Conservation (phyloP, 1,140 invertebrate species). For the Tetramorium alpestre region DNA sequence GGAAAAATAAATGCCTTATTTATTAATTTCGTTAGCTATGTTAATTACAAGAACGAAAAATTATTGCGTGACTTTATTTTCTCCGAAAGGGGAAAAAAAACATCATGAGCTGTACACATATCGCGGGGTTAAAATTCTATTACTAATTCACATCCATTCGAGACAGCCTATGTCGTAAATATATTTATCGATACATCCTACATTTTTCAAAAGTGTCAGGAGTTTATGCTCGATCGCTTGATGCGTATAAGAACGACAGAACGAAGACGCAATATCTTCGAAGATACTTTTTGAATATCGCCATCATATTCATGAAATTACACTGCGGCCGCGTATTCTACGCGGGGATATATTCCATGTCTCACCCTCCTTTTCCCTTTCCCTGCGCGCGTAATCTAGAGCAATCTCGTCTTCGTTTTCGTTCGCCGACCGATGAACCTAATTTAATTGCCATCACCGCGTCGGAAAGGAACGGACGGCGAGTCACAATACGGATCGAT, state of each 20-base stretch:
- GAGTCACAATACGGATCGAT: constrained; percentile 34
- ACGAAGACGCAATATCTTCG: background rate
- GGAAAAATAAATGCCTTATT: background rate
- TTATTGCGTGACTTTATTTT: background rate
- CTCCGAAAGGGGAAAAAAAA: background rate
- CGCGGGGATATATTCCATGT: background rate
- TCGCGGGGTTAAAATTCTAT: background rate
- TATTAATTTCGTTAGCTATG: background rate
- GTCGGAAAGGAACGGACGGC: background rate
- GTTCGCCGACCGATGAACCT: background rate
- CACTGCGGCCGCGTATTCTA: background rate
- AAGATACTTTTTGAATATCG: background rate
- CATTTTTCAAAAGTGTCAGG: background rate
- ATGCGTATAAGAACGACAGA: too few relatives aligned
- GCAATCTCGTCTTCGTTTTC: constrained; percentile 7
- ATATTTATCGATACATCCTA: background rate
- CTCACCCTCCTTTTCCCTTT: background rate
- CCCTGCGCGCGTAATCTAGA: background rate
- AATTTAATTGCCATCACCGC: constrained; percentile 1
- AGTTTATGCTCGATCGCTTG: background rate
- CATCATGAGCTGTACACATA: background rate
- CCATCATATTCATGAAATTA: constrained; percentile 3
- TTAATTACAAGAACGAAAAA: background rate
- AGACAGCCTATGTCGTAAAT: constrained; percentile 25
- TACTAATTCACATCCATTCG: constrained; percentile 35